These are phyloP conservation scores for Cottus gobio DNA, from an alignment of 2,113 vertebrate species.

Conservation along the genomic window DNA sequence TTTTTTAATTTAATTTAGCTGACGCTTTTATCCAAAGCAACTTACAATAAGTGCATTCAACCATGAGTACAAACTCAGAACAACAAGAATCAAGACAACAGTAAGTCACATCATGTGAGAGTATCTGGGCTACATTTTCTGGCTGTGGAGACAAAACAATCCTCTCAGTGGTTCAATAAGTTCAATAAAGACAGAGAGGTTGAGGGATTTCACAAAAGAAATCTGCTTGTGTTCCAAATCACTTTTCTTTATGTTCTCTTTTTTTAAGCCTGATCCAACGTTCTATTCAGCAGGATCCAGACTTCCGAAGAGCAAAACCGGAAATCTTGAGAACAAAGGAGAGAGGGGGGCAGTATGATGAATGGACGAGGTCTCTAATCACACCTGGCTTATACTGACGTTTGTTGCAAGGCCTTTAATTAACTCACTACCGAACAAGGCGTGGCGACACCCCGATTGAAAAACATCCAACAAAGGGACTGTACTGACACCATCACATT, in stretches of 20 bases:
- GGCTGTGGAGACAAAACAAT: constrained; percentile 30
- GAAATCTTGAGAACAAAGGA: constrained; percentile 32
- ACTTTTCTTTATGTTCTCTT: neutral
- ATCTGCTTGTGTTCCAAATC: constrained; percentile 14
- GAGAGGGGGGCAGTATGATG: constrained; percentile 12
- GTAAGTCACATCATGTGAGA: neutral
- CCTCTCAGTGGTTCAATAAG: constrained; percentile 14
- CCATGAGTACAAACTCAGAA: too few relatives aligned
- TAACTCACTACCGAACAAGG: constrained; percentile 19
- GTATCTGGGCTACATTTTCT: neutral
- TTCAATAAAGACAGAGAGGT: constrained; percentile 15
- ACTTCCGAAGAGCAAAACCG: constrained; percentile 21
- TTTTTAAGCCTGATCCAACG: constrained; percentile 11
- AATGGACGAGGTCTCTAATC: constrained; percentile 42
- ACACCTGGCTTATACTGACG: constrained; percentile 12
- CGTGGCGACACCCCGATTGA: constrained; percentile 25
- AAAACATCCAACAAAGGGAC: neutral
- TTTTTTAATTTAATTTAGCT: too few relatives aligned
- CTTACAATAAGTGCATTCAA: too few relatives aligned
- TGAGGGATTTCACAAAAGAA: constrained; percentile 3
- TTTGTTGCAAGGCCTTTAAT: constrained; percentile 43
- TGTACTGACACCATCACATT: neutral
- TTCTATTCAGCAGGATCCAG: constrained; percentile 22
- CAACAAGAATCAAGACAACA: too few relatives aligned
- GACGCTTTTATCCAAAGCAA: too few relatives aligned